These are phyloP conservation scores for Leucoraja ocellata DNA, from an alignment of 2,797 vertebrate species.

Conservation along the genomic window DNA sequence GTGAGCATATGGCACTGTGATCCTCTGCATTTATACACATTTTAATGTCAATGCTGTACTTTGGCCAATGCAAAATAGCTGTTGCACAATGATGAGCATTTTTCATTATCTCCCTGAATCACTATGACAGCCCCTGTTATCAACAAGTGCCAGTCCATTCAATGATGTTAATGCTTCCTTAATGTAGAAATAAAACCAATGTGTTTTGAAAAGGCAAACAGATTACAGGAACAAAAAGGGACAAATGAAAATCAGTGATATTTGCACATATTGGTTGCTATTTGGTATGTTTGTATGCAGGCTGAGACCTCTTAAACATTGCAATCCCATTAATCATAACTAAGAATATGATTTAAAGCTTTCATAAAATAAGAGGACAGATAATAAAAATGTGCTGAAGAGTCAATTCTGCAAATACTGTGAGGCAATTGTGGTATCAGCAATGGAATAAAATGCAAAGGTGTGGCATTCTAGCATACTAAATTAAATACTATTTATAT, in stretches of 20 bases:
- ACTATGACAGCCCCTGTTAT: constrained; percentile 79
- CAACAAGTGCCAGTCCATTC: constrained; percentile 70
- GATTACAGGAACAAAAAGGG: constrained; percentile 66
- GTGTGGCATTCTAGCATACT: neutral
- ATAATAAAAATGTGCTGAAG: constrained; percentile 35
- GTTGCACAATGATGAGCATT: constrained; percentile 70
- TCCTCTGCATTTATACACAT: constrained; percentile 76
- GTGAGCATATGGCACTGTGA: constrained; percentile 74
- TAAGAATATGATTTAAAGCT: constrained; percentile 13
- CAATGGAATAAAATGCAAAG: neutral
- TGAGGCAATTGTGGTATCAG: neutral
- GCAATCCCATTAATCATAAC: constrained; percentile 22
- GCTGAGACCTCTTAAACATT: constrained; percentile 43
- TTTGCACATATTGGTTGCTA: constrained; percentile 59
- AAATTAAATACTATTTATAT: constrained; percentile 1
- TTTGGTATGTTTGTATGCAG: constrained; percentile 60
- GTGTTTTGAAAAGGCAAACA: constrained; percentile 70
- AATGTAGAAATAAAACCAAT: constrained; percentile 74
- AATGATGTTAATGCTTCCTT: constrained; percentile 75
- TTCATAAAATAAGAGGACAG: constrained; percentile 35
- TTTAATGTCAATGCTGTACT: constrained; percentile 77
- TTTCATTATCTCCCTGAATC: constrained; percentile 75
- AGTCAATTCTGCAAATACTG: neutral
- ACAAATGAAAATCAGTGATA: constrained; percentile 65
- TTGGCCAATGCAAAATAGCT: constrained; percentile 68